Evolutionary conservation across 2,113 vertebrate species (phyloP).

Genomic region (Pantherophis guttatus): DNA sequence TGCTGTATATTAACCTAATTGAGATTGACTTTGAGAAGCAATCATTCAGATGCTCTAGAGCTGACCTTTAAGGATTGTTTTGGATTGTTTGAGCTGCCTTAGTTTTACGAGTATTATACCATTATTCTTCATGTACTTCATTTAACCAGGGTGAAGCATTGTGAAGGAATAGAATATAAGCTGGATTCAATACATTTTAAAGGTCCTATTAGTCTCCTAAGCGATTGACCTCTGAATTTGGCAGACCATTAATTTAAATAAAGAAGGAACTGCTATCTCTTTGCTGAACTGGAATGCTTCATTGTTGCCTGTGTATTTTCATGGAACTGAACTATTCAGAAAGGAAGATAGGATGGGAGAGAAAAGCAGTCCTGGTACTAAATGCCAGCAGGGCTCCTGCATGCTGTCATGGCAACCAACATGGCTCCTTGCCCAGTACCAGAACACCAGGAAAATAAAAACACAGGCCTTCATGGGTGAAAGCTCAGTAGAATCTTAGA

Average conservation of each 20-base stretch:
- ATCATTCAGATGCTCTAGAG: background rate
- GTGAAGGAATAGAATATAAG: background rate
- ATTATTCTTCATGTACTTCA: background rate
- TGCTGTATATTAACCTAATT: background rate
- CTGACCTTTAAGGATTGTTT: background rate
- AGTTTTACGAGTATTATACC: background rate
- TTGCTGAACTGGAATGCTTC: background rate
- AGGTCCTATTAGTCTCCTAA: background rate
- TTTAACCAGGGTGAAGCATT: background rate
- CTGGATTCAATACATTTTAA: background rate
- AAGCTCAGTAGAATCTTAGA: background rate
- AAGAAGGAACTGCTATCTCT: background rate
- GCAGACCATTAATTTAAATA: background rate
- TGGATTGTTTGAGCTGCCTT: background rate
- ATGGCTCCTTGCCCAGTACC: slow-evolving; percentile 21
- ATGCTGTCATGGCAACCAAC: slow-evolving; percentile 20
- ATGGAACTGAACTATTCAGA: background rate
- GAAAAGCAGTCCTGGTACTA: slow-evolving; percentile 1
- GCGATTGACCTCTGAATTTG: background rate
- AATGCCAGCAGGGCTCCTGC: slow-evolving; percentile 22
- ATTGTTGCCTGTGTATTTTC: background rate
- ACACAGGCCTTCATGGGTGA: slow-evolving; percentile 2
- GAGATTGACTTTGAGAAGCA: background rate
- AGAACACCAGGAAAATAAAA: slow-evolving; percentile 20
- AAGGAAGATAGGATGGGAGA: background rate